Conservation (phyloP, 2,113 vertebrate species). For the Hippopotamus amphibius region DNA sequence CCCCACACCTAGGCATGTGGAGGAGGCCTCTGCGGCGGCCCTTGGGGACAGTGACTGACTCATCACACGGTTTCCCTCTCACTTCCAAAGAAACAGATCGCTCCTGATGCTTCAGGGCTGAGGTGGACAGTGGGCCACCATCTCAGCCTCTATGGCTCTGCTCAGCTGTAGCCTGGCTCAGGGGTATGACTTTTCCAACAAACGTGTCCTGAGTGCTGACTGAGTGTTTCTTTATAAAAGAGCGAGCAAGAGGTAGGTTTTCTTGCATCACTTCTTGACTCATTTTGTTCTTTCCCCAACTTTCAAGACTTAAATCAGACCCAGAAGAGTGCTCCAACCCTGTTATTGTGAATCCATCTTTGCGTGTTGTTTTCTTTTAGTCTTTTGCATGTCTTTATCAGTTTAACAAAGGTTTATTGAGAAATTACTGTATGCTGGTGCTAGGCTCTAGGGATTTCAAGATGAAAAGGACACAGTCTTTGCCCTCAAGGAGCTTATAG, state of each 20-base stretch:
- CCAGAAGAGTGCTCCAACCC: background rate
- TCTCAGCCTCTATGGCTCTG: background rate
- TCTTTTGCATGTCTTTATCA: background rate
- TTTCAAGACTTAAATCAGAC: background rate
- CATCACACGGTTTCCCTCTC: background rate
- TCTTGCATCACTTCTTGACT: background rate
- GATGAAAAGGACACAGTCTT: background rate
- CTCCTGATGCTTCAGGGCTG: background rate
- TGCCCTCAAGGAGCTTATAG: background rate
- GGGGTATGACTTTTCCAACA: background rate
- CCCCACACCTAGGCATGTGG: background rate
- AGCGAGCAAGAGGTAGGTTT: background rate
- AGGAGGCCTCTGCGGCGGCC: background rate
- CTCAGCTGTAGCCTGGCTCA: background rate
- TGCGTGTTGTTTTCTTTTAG: background rate
- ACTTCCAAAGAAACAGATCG: background rate
- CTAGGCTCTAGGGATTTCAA: background rate
- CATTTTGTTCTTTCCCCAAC: background rate
- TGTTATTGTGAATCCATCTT: background rate
- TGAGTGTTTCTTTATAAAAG: background rate
- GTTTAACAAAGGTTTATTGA: background rate
- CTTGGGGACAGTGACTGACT: background rate
- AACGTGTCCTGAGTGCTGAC: background rate
- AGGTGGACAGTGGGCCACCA: rapidly evolving
- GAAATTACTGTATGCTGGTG: background rate